Base-by-base conservation (phyloP, 2,113 vertebrate species). In the Coturnix japonica region DNA sequence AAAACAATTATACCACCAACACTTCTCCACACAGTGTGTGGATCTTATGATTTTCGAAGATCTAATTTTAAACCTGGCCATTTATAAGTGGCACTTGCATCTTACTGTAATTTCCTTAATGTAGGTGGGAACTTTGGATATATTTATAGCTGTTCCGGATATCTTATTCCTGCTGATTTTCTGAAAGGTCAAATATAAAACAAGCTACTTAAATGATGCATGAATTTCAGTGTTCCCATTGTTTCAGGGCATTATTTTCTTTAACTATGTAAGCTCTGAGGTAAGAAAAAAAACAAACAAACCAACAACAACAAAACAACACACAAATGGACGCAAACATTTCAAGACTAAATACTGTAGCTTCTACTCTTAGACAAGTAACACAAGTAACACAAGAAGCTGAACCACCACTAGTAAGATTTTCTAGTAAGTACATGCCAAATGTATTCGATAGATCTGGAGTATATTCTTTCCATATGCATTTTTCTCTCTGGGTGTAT, bases 51-150 rank as follows among this genome's bases (percentile, higher is more conserved):
- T 26, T 72, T 64, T 69, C 26, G 31, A 20, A 69, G 17, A 43
- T 92, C 60, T 93, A 80, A 82, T 85, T 82, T 92, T 92, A 71
- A 71, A 11, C 65, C 5, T 87, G 9, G 26, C 25, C 53, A 71
- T 7, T 22, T 85, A 41, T 20, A 81, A 83, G 46, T 65, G 49
- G 57, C 49, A 47, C 16, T 53, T 53, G 56, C 39, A 19, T 63
- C 20, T 41, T 53, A 41, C 7, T 54, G 54, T 37, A 22, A 89
- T 82, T 87, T 94, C 81, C 81, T 92, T 59, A 76, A 0, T 43
- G 91, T 94, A 70, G 95, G 84, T 76, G 75, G 86, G 10, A 81
- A 59, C 7, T 46, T 51, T 72, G 15, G 9, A 28, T 71, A 84
- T 90, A 93, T 90, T 91, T 81, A 81, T 75, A 95, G 44, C 7